A percentile compares a stretch with the other conserved stretches of the same genome.
These are phyloP conservation scores for Pseudomyrmex pallidus DNA, from an alignment of 1,140 invertebrate genomes.

Conservation along the genomic window DNA sequence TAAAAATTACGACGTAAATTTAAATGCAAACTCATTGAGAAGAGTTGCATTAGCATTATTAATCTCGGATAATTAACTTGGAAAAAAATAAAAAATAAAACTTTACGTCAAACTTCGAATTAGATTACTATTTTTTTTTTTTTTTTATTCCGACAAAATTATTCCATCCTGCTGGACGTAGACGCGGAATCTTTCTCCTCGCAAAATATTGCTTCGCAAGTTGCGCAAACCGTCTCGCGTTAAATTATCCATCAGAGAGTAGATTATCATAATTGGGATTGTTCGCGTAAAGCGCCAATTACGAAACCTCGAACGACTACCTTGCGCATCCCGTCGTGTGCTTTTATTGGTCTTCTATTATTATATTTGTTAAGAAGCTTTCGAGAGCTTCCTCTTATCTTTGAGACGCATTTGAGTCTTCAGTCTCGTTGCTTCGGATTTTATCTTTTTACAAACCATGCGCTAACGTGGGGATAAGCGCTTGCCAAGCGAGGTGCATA, in stretches of 20 bases:
- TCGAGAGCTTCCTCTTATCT: too few species aligned
- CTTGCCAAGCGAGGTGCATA: conserved; percentile 36
- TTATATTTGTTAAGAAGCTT: too few species aligned
- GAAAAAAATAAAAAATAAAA: background rate
- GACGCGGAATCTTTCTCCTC: background rate
- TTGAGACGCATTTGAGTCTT: too few species aligned
- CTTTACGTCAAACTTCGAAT: conserved; percentile 33
- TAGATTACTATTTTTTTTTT: background rate
- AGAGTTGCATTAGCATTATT: too few species aligned
- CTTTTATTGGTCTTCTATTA: too few species aligned
- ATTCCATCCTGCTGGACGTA: background rate
- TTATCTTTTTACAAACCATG: conserved; percentile 16
- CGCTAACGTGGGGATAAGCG: background rate
- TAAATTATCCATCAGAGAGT: background rate
- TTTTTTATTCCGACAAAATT: conserved; percentile 11
- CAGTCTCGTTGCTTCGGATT: too few species aligned
- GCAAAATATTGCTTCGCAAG: background rate
- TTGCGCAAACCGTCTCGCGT: background rate
- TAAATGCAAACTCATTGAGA: too few species aligned
- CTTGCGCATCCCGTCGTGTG: background rate
- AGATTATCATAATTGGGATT: background rate
- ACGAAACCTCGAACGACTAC: background rate
- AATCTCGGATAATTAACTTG: too few species aligned
- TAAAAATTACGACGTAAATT: too few species aligned
- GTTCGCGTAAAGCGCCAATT: background rate